Conservation (phyloP, 2,888 invertebrate genomes). For the Spilosoma lubricipeda region DNA sequence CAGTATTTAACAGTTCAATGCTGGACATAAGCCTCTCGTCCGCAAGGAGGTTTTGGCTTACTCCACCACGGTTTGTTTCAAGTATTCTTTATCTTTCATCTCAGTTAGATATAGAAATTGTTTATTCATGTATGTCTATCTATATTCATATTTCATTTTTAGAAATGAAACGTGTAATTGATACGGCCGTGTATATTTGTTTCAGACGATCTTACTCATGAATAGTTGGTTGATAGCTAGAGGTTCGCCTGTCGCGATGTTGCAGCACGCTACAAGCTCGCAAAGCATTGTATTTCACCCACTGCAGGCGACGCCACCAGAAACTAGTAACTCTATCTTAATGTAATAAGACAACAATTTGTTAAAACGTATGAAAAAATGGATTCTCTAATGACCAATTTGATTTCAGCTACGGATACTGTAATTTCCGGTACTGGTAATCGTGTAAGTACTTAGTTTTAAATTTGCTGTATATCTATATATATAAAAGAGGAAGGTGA, state of each 20-base stretch:
- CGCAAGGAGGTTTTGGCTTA: too few relatives aligned
- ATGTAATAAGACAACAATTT: neutral
- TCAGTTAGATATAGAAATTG: too few relatives aligned
- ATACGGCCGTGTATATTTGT: neutral
- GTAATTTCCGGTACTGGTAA: conserved; percentile 27
- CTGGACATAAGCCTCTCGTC: too few relatives aligned
- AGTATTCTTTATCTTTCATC: too few relatives aligned
- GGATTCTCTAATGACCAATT: neutral
- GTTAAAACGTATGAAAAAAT: neutral
- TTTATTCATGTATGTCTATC: too few relatives aligned
- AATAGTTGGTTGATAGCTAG: conserved; percentile 58
- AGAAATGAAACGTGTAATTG: neutral
- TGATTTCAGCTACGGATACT: conserved; percentile 53
- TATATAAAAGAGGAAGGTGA: too few relatives aligned
- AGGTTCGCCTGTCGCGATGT: conserved; percentile 72
- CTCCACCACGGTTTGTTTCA: too few relatives aligned
- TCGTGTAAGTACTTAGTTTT: conserved; percentile 14
- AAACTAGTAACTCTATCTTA: conserved; percentile 47
- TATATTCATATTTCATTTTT: neutral
- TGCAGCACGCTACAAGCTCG: conserved; percentile 78
- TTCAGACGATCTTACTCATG: conserved; percentile 60
- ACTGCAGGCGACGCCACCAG: conserved; percentile 55
- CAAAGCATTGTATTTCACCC: conserved; percentile 72
- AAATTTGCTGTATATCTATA: too few relatives aligned
- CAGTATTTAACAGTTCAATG: too few relatives aligned